phyloP scores from a whole-genome alignment of 2,888 invertebrate species.

The Cheilosia scutellata region DNA sequence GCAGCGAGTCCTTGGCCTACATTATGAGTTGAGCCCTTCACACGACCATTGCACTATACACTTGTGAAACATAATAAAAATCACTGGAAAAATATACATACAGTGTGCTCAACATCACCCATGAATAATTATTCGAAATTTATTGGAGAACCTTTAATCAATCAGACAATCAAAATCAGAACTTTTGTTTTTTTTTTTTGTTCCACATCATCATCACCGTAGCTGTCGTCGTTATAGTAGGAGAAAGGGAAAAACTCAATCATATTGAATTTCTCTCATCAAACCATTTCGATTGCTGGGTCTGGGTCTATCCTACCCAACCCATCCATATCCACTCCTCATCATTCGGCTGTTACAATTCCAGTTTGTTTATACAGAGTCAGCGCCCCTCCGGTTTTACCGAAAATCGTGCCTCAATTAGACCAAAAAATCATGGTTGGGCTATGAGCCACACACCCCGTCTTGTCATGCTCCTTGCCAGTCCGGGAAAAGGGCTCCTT shows the following conservation, averaged over 20 bases:
- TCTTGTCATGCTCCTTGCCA: conserved; percentile 10
- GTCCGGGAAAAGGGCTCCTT: conserved; percentile 38
- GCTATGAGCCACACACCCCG: not conserved
- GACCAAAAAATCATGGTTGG: conserved; percentile 64
- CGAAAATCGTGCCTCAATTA: conserved; percentile 74
- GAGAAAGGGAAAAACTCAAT: conserved; percentile 51
- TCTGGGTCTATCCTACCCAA: too few species aligned
- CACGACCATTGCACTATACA: conserved; percentile 22
- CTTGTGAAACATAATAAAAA: conserved; percentile 5
- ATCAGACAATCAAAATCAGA: conserved; percentile 67
- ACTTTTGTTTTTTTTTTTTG: not conserved
- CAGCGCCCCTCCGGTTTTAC: conserved; percentile 45
- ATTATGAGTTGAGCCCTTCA: conserved; percentile 4
- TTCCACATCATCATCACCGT: not conserved
- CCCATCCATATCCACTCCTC: conserved; percentile 27
- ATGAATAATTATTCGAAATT: conserved; percentile 51
- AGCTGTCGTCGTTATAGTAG: not conserved
- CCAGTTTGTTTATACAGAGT: conserved; percentile 52
- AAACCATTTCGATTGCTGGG: conserved; percentile 68
- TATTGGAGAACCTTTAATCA: conserved; percentile 55
- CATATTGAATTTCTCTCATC: conserved; percentile 71
- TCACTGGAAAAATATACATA: not conserved
- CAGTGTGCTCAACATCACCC: conserved; percentile 29
- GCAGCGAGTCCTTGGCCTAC: conserved; percentile 43
- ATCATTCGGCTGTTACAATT: conserved; percentile 50